Evolutionary conservation across 1,140 invertebrate genomes (phyloP).

Genomic region (Cepaea nemoralis): DNA sequence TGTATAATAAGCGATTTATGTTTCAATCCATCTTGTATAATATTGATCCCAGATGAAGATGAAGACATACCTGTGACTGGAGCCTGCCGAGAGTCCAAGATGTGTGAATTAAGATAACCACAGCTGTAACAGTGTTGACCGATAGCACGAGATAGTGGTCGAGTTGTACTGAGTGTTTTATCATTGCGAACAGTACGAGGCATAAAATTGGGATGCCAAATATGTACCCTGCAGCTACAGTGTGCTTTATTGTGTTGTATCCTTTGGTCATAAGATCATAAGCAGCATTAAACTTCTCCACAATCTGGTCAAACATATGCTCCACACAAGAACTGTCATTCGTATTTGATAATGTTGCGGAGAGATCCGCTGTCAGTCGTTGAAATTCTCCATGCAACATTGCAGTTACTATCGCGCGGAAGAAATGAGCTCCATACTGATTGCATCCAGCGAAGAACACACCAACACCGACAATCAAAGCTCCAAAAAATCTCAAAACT

Average conservation of each 20-base stretch:
- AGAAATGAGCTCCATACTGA: slow-evolving; percentile 11
- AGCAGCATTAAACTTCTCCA: neutral
- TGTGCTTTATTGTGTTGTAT: slow-evolving; percentile 19
- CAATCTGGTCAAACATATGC: neutral
- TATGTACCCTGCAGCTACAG: slow-evolving; percentile 13
- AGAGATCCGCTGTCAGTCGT: neutral
- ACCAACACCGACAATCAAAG: neutral
- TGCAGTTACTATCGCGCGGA: neutral
- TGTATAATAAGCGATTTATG: no score
- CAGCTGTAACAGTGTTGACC: neutral
- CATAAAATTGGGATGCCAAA: slow-evolving; percentile 14
- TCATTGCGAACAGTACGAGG: neutral
- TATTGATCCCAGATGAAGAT: no score
- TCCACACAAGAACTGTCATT: neutral
- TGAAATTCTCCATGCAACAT: neutral
- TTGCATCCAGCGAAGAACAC: slow-evolving; percentile 23
- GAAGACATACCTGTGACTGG: neutral
- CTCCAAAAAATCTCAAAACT: neutral
- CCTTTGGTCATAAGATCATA: neutral
- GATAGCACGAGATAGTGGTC: slow-evolving; percentile 8
- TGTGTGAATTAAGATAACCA: slow-evolving; percentile 14
- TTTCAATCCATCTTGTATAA: no score
- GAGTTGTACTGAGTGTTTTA: neutral
- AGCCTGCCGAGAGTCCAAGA: slow-evolving; percentile 18
- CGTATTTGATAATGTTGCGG: neutral